Evolutionary conservation across 2,797 vertebrate genomes (phyloP), one percentile per base, ranked within the genome.

Genomic region (Scarus forsteni): DNA sequence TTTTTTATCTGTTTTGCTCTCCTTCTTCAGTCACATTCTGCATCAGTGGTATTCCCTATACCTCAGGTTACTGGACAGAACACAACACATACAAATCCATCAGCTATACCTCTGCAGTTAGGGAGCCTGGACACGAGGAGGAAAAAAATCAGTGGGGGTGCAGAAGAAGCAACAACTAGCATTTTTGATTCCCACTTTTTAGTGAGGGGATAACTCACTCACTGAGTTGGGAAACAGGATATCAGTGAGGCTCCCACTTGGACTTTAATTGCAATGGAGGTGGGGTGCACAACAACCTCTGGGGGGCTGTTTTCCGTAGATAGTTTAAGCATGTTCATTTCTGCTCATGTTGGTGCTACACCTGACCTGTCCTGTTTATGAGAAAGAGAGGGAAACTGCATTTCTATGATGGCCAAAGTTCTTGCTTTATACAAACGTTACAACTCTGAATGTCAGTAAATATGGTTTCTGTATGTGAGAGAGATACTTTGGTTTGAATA

Each of bases 21-120:
- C 52, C 77, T 87, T 70, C 86, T 92, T 94, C 93, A 81, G 92
- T 96, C 95, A 95, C 94, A 94, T 95, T 94, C 95, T 96, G 94
- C 93, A 94, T 94, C 95, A 92, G 94, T 83, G 93, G 94, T 96
- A 95, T 96, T 85, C 91, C 89, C 90, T 92, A 96, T 97, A 98
- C 96, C 97, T 99, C 97, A 98, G 96, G 96, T 97, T 97, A 97
- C 96, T 97, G 96, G 96, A 97, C 93, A 95, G 93, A 71, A 73
- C 10, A 59, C 63, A 74, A 96, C 89, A 93, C 85, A 89, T 67
- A 75, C 80, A 73, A 71, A 93, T 93, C 91, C 94, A 89, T 94
- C 92, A 93, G 94, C 95, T 95, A 95, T 95, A 95, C 92, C 85
- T 85, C 73, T 90, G 93, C 95, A 95, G 95, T 94, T 93, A 68